A percentile compares a stretch with the other conserved stretches of the same genome.
These are phyloP conservation scores for Petroica traversi DNA, from an alignment of 2,113 vertebrate species.

Conservation along the genomic window DNA sequence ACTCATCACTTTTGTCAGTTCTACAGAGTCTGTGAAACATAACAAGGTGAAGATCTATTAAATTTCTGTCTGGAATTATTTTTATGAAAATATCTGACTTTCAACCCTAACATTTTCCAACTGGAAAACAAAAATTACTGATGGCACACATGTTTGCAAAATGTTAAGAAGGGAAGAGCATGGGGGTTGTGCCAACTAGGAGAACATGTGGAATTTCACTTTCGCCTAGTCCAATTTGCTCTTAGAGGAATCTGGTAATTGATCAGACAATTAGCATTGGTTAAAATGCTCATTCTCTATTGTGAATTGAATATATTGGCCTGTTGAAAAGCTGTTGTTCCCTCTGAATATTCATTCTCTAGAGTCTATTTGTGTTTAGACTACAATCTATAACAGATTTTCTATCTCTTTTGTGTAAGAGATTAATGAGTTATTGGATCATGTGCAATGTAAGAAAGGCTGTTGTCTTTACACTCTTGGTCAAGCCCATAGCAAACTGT, in stretches of 20 bases:
- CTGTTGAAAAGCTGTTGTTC: not conserved
- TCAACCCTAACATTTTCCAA: not conserved
- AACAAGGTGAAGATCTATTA: not conserved
- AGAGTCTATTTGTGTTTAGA: not conserved
- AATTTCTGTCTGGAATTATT: not conserved
- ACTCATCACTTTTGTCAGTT: not conserved
- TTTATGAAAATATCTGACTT: not conserved
- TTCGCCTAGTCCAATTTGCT: not conserved
- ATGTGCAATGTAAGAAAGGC: not conserved
- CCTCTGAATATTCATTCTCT: not conserved
- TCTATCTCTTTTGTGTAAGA: not conserved
- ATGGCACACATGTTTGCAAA: not conserved
- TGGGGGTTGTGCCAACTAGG: accelerated
- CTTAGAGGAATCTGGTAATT: not conserved
- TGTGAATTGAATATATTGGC: not conserved
- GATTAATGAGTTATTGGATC: not conserved
- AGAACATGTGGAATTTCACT: not conserved
- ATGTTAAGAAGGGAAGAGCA: accelerated
- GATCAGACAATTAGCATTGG: not conserved
- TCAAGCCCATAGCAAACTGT: not conserved
- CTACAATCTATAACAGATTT: not conserved
- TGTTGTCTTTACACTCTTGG: not conserved
- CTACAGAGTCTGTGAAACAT: not conserved
- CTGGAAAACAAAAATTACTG: not conserved
- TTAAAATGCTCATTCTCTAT: not conserved